These are phyloP conservation scores for Helicolenus hilgendorfi DNA, from an alignment of 2,797 vertebrate species.

Conservation along the genomic window DNA sequence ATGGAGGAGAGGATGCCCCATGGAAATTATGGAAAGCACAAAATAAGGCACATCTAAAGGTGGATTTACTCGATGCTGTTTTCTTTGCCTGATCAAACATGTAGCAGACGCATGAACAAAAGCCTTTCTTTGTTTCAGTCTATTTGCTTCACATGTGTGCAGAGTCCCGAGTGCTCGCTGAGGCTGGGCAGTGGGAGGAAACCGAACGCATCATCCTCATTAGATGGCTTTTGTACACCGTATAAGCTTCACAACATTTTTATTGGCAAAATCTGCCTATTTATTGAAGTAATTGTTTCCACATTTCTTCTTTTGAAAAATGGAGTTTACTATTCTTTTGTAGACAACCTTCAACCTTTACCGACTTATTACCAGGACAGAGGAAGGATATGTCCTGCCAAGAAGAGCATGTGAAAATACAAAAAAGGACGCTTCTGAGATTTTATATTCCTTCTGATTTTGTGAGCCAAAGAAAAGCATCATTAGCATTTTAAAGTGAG, in stretches of 20 bases:
- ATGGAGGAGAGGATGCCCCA: background rate
- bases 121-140: background rate
- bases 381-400: background rate
- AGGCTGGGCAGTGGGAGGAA: constrained; percentile 1
- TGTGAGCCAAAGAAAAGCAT: constrained; percentile 9
- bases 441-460: background rate
- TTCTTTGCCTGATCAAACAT: constrained; percentile 12
- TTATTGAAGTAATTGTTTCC: background rate
- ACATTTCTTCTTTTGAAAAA: constrained; percentile 7
- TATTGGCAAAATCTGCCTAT: background rate
- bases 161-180: background rate
- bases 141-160: background rate
- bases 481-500: constrained; percentile 18
- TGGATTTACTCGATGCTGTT: background rate
- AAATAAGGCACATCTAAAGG: background rate
- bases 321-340: background rate
- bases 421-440: background rate
- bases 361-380: background rate
- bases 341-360: background rate
- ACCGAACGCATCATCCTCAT: background rate
- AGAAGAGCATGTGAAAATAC: constrained; percentile 31
- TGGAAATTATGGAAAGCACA: background rate
- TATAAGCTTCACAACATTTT: background rate
- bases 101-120: background rate
- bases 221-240: background rate